These are phyloP conservation scores for Lycopodina hypogea DNA, from an alignment of 37 sponge, comb jelly and placozoan genomes.

Conservation along the genomic window DNA sequence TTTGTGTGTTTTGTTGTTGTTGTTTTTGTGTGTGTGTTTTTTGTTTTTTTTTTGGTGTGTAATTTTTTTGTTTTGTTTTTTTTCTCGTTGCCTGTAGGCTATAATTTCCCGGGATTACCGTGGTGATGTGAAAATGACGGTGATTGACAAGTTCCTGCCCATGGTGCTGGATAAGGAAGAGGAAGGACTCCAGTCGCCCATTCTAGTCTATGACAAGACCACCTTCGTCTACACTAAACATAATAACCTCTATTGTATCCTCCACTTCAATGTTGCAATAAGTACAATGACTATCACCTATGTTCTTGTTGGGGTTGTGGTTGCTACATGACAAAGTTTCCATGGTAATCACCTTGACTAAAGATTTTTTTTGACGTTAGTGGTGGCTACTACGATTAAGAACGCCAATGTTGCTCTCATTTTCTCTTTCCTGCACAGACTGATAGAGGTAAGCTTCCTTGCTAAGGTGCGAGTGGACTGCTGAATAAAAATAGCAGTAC, in stretches of 20 bases:
- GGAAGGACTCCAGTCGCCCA: constrained; percentile 84
- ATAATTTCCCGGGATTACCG: constrained; percentile 94
- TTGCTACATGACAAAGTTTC: neutral
- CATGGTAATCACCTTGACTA: neutral
- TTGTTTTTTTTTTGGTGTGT: no score
- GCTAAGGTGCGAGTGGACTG: no score
- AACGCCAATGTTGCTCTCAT: constrained; percentile 97
- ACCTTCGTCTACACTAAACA: constrained; percentile 98
- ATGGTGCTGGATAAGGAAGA: constrained; percentile 91
- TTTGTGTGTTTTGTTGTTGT: no score
- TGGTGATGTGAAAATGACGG: constrained; percentile 85
- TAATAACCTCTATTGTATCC: constrained; percentile 96
- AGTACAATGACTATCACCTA: no score
- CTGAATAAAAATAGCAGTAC: no score
- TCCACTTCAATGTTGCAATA: no score
- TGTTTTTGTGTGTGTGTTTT: no score
- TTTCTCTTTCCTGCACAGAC: constrained; percentile 85
- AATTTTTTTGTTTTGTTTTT: no score
- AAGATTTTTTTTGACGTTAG: constrained; percentile 16
- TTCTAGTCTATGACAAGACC: constrained; percentile 80
- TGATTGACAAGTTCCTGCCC: constrained; percentile 95
- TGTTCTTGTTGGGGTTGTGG: neutral
- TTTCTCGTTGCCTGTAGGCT: constrained; percentile 56
- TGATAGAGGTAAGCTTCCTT: constrained; percentile 73
- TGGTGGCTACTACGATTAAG: constrained; percentile 92